These are phyloP conservation scores for Wasmannia auropunctata DNA, from an alignment of 1,140 invertebrate species.

Conservation along the genomic window DNA sequence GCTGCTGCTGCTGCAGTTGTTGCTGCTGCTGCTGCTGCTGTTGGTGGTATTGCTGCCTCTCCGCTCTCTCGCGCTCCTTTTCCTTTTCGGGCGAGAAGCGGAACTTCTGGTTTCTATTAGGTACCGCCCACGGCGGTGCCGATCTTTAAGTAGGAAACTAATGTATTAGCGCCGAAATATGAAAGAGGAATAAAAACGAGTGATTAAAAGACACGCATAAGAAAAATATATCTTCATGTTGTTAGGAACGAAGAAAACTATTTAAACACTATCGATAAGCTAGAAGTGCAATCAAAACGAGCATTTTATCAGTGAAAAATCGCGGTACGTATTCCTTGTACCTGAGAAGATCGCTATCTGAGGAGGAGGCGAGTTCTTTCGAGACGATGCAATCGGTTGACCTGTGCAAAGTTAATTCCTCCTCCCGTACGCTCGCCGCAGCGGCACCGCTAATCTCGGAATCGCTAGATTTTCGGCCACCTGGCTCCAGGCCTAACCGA, in stretches of 20 bases:
- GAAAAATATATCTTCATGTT: not conserved
- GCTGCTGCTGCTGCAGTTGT: slow-evolving; percentile 65
- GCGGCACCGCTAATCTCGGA: slow-evolving; percentile 83
- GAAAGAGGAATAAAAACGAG: not conserved
- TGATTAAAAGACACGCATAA: not conserved
- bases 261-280: not conserved
- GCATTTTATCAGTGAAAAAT: not conserved
- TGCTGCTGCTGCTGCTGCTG: slow-evolving; percentile 69
- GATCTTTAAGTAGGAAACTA: slow-evolving; percentile 73
- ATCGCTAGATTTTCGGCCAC: slow-evolving; percentile 83
- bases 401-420: slow-evolving; percentile 86
- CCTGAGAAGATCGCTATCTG: slow-evolving; percentile 87
- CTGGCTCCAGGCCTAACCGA: slow-evolving; percentile 83
- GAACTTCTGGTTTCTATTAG: slow-evolving; percentile 81
- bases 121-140: slow-evolving; percentile 82
- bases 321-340: slow-evolving; percentile 62
- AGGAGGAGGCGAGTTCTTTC: slow-evolving; percentile 87
- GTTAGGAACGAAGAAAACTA: not conserved
- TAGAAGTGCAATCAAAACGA: too few relatives aligned
- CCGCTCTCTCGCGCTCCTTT: slow-evolving; percentile 76
- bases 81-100: slow-evolving; percentile 82
- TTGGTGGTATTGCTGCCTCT: slow-evolving; percentile 77
- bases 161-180: not conserved
- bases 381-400: slow-evolving; percentile 89
- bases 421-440: slow-evolving; percentile 83